These are phyloP conservation scores for Bucorvus abyssinicus DNA, from an alignment of 2,797 vertebrate species.

Conservation along the genomic window DNA sequence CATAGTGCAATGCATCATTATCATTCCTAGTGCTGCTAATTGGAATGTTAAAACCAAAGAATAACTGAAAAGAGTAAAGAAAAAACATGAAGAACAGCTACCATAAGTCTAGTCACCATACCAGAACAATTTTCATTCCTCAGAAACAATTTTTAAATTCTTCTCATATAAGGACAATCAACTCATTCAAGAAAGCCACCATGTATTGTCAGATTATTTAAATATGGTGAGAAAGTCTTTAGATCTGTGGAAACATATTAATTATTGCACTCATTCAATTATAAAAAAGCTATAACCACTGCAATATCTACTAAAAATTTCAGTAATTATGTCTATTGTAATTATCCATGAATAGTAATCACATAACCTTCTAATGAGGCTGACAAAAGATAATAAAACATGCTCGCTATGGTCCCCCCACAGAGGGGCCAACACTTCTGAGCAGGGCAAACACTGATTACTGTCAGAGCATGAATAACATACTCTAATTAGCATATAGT, in stretches of 20 bases:
- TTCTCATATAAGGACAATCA: not conserved
- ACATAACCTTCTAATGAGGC: conserved; percentile 33
- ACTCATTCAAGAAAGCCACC: not conserved
- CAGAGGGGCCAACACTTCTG: not conserved
- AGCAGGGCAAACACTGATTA: conserved; percentile 33
- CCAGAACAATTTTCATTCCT: not conserved
- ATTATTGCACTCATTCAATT: not conserved
- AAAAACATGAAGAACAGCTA: not conserved
- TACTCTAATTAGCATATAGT: conserved; percentile 5
- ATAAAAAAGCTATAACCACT: not conserved
- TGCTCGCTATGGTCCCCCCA: not conserved
- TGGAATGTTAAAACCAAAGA: not conserved
- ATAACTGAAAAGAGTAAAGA: not conserved
- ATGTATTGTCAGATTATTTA: not conserved
- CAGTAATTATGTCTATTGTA: not conserved
- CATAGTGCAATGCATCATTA: not conserved
- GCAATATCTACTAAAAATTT: not conserved
- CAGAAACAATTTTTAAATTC: not conserved
- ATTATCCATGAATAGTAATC: conserved; percentile 40
- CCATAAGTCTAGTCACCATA: not conserved
- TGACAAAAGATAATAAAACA: conserved; percentile 37
- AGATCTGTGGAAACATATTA: conserved; percentile 27
- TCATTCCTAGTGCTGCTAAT: not conserved
- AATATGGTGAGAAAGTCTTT: conserved; percentile 13
- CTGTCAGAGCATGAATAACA: conserved; percentile 24